Evolutionary conservation across 2,797 vertebrate genomes (phyloP).

Genomic region (Rallus crepitans): DNA sequence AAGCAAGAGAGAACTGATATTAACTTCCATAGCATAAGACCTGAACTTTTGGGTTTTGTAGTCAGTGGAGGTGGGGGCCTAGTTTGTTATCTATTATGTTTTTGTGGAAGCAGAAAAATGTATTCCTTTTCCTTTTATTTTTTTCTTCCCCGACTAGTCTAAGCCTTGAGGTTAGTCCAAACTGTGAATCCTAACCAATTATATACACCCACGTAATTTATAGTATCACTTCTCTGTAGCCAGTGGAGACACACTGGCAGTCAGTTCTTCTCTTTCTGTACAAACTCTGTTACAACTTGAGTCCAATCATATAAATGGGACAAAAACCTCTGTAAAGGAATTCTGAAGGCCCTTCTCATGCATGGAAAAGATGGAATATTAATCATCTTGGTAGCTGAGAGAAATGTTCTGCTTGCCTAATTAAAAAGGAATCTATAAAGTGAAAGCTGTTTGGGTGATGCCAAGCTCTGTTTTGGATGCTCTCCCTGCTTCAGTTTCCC

Average conservation of each 20-base stretch:
- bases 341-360: neutral
- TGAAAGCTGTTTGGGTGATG: neutral
- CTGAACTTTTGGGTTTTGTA: neutral
- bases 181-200: neutral
- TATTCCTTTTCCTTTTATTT: neutral
- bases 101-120: neutral
- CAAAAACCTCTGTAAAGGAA: fast-evolving
- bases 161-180: neutral
- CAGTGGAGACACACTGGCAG: neutral
- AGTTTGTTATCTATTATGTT: neutral
- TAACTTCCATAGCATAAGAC: neutral
- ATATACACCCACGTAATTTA: neutral
- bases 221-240: neutral
- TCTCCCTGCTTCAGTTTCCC: neutral
- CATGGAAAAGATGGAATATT: neutral
- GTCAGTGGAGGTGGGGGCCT: neutral
- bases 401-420: neutral
- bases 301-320: neutral
- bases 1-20: neutral
- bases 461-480: neutral
- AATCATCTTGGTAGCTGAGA: neutral
- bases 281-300: neutral
- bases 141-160: neutral
- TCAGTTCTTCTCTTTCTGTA: neutral
- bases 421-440: neutral